Conservation (phyloP, 2,113 vertebrate genomes). For the Micromys minutus region DNA sequence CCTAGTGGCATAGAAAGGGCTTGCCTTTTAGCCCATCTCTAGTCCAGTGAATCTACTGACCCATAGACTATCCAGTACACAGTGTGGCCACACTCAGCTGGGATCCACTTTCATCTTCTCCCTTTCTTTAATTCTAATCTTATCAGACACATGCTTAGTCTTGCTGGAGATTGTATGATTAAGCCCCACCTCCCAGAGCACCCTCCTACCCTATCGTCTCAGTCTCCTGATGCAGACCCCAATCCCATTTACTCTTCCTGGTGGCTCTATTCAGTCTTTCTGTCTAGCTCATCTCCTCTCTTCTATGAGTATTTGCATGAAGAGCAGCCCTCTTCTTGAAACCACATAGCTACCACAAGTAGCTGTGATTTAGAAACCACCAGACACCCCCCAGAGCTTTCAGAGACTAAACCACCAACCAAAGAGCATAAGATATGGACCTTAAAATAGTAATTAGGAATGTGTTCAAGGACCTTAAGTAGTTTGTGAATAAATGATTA, state of each 20-base stretch:
- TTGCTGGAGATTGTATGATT: not conserved
- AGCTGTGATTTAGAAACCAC: not conserved
- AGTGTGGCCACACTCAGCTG: not conserved
- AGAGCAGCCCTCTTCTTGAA: not conserved
- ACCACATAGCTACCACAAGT: not conserved
- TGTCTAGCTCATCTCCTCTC: not conserved
- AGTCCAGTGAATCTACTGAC: not conserved
- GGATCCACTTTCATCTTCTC: too few relatives aligned
- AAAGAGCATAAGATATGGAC: not conserved
- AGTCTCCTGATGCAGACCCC: not conserved
- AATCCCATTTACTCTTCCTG: not conserved
- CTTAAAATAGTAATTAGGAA: not conserved
- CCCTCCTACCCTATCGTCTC: too few relatives aligned
- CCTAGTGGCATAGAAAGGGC: constrained; percentile 7
- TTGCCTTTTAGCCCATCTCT: not conserved
- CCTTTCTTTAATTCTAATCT: not conserved
- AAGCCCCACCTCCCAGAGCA: not conserved
- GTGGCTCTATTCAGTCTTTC: not conserved
- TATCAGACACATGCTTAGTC: not conserved
- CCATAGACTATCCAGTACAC: not conserved
- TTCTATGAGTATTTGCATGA: not conserved
- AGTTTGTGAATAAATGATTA: not conserved
- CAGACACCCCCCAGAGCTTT: not conserved
- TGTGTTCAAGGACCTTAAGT: not conserved
- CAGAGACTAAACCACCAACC: not conserved